These are phyloP conservation scores for Antrozous pallidus DNA, from an alignment of 2,797 vertebrate genomes.

Conservation along the genomic window DNA sequence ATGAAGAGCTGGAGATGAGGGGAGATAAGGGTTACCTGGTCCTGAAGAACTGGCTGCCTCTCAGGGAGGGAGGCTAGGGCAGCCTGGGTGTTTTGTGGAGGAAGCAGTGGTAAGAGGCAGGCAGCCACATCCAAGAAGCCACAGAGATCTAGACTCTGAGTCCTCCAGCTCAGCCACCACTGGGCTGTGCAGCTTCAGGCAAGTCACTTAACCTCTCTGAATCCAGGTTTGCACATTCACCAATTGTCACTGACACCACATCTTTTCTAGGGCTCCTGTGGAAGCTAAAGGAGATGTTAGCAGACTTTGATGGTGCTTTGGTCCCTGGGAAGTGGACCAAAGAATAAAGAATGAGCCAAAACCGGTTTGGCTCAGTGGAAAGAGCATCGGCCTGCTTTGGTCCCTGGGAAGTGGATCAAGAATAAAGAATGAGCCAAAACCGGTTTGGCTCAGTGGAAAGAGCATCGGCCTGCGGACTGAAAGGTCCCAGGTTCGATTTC, in stretches of 20 bases:
- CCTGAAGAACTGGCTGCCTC: not conserved
- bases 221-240: not conserved
- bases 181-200: not conserved
- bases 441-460: too few species aligned
- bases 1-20: not conserved
- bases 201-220: not conserved
- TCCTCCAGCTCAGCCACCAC: not conserved
- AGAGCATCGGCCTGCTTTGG: too few species aligned
- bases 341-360: not conserved
- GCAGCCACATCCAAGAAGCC: not conserved
- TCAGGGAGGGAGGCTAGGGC: not conserved
- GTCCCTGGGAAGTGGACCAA: not conserved
- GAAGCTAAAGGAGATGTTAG: too few species aligned
- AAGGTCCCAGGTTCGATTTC: too few species aligned
- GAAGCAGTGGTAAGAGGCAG: not conserved
- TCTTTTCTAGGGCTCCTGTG: not conserved
- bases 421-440: too few species aligned
- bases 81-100: not conserved
- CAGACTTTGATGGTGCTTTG: too few species aligned
- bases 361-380: too few species aligned
- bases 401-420: too few species aligned
- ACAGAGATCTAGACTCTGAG: not conserved
- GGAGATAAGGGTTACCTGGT: not conserved
- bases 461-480: too few species aligned
- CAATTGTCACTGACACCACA: not conserved